Percentiles rank a stretch among this genome's conserved stretches.
These are phyloP conservation scores for Drosophila subpulchrella DNA, from an alignment of 1,140 invertebrate genomes.

Conservation along the genomic window DNA sequence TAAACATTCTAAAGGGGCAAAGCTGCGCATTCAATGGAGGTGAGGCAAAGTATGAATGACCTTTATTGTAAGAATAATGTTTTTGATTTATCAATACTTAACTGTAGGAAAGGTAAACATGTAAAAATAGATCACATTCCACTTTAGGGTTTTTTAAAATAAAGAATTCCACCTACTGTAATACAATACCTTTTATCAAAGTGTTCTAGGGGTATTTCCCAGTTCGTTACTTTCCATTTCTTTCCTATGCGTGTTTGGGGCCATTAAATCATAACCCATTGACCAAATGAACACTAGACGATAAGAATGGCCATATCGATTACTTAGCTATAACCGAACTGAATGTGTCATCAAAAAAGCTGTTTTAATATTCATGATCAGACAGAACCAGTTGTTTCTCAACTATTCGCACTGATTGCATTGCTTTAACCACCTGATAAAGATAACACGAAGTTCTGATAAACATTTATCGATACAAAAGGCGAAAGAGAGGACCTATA, in stretches of 20 bases:
- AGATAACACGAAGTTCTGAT: constrained; percentile 35
- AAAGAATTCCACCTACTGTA: not conserved
- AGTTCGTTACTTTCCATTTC: not conserved
- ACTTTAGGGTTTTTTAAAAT: not conserved
- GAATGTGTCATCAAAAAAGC: constrained; percentile 34
- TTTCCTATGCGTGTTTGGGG: constrained; percentile 15
- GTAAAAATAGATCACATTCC: not conserved
- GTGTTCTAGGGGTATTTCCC: not conserved
- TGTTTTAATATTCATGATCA: constrained; percentile 29
- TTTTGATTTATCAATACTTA: not conserved
- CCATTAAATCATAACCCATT: constrained; percentile 47
- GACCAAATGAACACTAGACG: constrained; percentile 27
- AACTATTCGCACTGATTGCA: constrained; percentile 42
- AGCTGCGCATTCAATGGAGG: not conserved
- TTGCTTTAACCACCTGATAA: constrained; percentile 27
- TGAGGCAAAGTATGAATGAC: not conserved
- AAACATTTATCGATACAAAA: constrained; percentile 41
- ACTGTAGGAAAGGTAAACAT: not conserved
- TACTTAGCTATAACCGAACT: not conserved
- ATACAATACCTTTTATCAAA: not conserved
- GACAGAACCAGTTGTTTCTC: constrained; percentile 10
- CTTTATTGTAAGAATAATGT: not conserved
- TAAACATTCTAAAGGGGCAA: not conserved
- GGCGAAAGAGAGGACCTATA: constrained; percentile 6
- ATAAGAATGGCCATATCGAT: constrained; percentile 31